Evolutionary conservation across 2,113 vertebrate species (phyloP).

Genomic region (Pterophyllum scalare): DNA sequence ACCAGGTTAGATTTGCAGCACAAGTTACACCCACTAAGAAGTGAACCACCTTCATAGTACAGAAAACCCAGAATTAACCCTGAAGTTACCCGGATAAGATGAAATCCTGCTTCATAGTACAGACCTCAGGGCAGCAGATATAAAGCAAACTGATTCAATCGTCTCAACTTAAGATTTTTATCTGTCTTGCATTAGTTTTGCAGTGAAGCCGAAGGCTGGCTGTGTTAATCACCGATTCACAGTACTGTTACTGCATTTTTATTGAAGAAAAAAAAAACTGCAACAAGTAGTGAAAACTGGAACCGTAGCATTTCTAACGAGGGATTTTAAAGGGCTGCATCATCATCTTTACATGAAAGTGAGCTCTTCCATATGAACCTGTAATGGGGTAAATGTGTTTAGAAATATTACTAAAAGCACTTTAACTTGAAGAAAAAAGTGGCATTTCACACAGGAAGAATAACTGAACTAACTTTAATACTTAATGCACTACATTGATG

Average conservation of each 20-base stretch:
- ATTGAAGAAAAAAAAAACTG: not conserved
- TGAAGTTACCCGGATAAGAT: not conserved
- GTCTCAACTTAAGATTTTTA: not conserved
- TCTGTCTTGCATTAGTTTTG: not conserved
- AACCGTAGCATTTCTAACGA: slow-evolving; percentile 33
- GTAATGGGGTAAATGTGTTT: slow-evolving; percentile 17
- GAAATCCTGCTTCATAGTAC: not conserved
- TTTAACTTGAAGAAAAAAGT: slow-evolving; percentile 70
- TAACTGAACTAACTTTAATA: slow-evolving; percentile 67
- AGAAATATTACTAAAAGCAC: slow-evolving; percentile 83
- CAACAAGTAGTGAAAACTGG: slow-evolving; percentile 31
- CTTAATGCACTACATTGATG: slow-evolving; percentile 50
- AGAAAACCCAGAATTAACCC: not conserved
- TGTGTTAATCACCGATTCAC: slow-evolving; percentile 28
- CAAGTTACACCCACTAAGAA: not conserved
- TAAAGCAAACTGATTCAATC: not conserved
- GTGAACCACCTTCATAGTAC: accelerated
- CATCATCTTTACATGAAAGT: slow-evolving; percentile 60
- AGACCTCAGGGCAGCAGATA: not conserved
- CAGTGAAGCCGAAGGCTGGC: not conserved
- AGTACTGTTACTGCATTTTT: slow-evolving; percentile 21
- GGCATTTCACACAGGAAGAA: slow-evolving; percentile 43
- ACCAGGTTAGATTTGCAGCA: too few species aligned
- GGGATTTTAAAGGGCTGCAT: slow-evolving; percentile 62
- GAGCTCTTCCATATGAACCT: slow-evolving; percentile 22